A percentile compares a stretch with the other conserved stretches of the same genome.
These are phyloP conservation scores for Drosophila melanogaster DNA, from an alignment of 1,140 invertebrate species.

Conservation along the genomic window Release_6_plus_ISO1_MT NC_004354.4:5831001-5831500, in stretches of 20 bases:
- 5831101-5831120: conserved; percentile 43
- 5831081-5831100: conserved; percentile 71
- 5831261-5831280: conserved; percentile 10
- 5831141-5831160: conserved; percentile 70
- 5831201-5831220: conserved; percentile 1
- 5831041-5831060: conserved; percentile 39
- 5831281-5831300: conserved; percentile 40
- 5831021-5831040: conserved; percentile 65
- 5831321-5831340: conserved; percentile 32
- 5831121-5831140: conserved; percentile 41
- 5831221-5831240: neutral
- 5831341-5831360: conserved; percentile 1
- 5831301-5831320: conserved; percentile 63
- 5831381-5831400: conserved; percentile 2
- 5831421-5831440: conserved; percentile 24
- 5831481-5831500: too few species aligned
- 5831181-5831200: conserved; percentile 32
- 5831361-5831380: conserved; percentile 1
- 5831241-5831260: conserved; percentile 5
- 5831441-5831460: conserved; percentile 13
- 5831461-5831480: neutral
- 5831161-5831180: conserved; percentile 53
- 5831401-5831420: conserved; percentile 49
- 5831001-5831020: conserved; percentile 41
- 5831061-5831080: conserved; percentile 59